These are phyloP conservation scores for Malurus leucopterus DNA, from an alignment of 2,797 vertebrate species.

Conservation along the genomic window DNA sequence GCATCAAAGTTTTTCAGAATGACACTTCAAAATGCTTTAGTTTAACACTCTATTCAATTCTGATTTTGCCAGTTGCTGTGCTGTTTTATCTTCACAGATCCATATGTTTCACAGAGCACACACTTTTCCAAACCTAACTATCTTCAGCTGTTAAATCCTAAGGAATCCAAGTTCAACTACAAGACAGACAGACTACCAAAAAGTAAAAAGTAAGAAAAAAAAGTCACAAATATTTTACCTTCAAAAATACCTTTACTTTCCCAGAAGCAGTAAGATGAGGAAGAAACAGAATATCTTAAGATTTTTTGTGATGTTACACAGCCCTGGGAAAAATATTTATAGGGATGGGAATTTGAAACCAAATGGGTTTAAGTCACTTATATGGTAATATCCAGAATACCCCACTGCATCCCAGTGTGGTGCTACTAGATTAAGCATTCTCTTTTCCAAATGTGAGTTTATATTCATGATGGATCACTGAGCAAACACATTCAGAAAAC, in stretches of 20 bases:
- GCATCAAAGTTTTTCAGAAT: slow-evolving; percentile 36
- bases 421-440: not conserved
- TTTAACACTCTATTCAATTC: slow-evolving; percentile 15
- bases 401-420: not conserved
- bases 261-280: not conserved
- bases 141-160: slow-evolving; percentile 18
- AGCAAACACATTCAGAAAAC: not conserved
- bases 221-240: not conserved
- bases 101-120: slow-evolving; percentile 25
- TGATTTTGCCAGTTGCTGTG: slow-evolving; percentile 3
- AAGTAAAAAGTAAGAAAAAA: not conserved
- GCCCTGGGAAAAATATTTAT: not conserved
- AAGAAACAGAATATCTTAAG: not conserved
- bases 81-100: slow-evolving; percentile 33
- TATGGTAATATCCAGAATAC: not conserved
- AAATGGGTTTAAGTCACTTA: not conserved
- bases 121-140: not conserved
- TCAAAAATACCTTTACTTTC: not conserved
- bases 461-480: not conserved
- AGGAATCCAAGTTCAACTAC: not conserved
- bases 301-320: not conserved
- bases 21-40: slow-evolving; percentile 28
- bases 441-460: not conserved
- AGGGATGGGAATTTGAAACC: not conserved
- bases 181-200: not conserved